A percentile compares a stretch with the other conserved stretches of the same genome.
Evolutionary conservation across 2,888 invertebrate genomes (phyloP).

Genomic region (Encarsia formosa): DNA sequence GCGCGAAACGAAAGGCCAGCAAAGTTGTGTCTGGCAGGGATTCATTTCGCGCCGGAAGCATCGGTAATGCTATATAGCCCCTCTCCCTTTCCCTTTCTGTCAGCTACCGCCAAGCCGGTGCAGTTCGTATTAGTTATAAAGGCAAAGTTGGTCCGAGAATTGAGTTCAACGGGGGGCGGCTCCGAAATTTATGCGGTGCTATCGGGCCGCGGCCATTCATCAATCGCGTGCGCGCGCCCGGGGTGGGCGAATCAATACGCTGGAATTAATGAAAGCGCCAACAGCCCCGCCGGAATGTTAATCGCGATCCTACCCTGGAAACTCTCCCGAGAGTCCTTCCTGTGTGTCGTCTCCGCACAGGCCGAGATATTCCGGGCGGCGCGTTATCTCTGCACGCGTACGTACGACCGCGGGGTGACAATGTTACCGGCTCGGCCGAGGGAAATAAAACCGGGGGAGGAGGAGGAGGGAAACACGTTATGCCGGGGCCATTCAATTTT

Average conservation of each 20-base stretch:
- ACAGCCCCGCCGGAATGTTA: conserved; percentile 49
- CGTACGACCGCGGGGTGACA: not conserved
- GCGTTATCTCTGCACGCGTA: not conserved
- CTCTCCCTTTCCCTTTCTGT: too few relatives aligned
- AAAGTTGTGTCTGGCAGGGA: too few relatives aligned
- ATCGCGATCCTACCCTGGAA: conserved; percentile 47
- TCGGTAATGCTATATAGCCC: too few relatives aligned
- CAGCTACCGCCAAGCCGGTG: too few relatives aligned
- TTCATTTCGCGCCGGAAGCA: too few relatives aligned
- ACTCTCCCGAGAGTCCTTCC: conserved; percentile 31
- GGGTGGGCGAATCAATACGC: conserved; percentile 50
- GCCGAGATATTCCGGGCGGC: not conserved
- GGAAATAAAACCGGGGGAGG: too few relatives aligned
- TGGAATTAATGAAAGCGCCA: conserved; percentile 51
- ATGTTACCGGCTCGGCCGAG: not conserved
- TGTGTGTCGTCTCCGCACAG: conserved; percentile 12
- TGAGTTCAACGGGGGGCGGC: too few relatives aligned
- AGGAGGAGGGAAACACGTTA: too few relatives aligned
- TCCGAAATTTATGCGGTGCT: too few relatives aligned
- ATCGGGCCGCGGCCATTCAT: conserved; percentile 53
- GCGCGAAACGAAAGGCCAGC: too few relatives aligned
- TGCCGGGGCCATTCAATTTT: conserved; percentile 23
- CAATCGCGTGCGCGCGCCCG: conserved; percentile 43
- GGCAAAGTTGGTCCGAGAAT: conserved; percentile 24
- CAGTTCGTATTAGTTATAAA: not conserved